Base-by-base conservation (phyloP, 2,113 vertebrate genomes). In the Miniopterus natalensis region DNA sequence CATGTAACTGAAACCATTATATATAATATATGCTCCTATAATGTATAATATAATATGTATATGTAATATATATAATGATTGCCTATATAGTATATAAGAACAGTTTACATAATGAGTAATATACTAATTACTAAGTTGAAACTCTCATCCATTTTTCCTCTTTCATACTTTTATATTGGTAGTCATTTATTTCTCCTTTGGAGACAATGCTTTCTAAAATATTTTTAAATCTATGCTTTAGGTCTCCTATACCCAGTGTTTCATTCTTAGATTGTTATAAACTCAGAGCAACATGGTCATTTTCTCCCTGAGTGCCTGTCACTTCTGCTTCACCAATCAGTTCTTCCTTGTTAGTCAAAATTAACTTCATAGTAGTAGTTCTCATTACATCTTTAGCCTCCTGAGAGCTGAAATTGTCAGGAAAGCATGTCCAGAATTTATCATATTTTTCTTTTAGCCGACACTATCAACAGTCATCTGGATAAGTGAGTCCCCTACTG, bases 291-390 rank as follows among this genome's bases (percentile, higher is more conserved):
- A 66, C 85, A 73, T 55, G 81, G 88, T 45, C 77, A 78, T 55
- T 93, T 89, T 89, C 87, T 89, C 51, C 51, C 77, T 71, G 42
- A 29, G 53, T 84, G 36, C 29, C 57, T 92, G 75, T 88, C 94
- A 77, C 84, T 96, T 97, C 87, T 63, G 42, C 77, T 95, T 90
- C 71, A 92, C 71, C 27, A 40, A 89, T 36, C 47, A 88, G 51
- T 61, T 97, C 55, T 95, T 95, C 73, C 61, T 95, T 36, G 45
- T 94, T 95, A 85, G 75, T 92, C 79, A 95, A 92, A 96, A 88
- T 92, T 96, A 95, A 96, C 84, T 92, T 94, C 86, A 90, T 21
- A 36, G 29, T 27, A 87, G 45, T 49, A 63, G 51, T 71, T 86
- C 47, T 86, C 66, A 40, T 77, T 71, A 49, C 55, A n/a, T 87